Percentiles rank a stretch among this genome's conserved stretches.
Evolutionary conservation across 2,888 invertebrate species (phyloP).

Genomic region (Oscheius sp.): DNA sequence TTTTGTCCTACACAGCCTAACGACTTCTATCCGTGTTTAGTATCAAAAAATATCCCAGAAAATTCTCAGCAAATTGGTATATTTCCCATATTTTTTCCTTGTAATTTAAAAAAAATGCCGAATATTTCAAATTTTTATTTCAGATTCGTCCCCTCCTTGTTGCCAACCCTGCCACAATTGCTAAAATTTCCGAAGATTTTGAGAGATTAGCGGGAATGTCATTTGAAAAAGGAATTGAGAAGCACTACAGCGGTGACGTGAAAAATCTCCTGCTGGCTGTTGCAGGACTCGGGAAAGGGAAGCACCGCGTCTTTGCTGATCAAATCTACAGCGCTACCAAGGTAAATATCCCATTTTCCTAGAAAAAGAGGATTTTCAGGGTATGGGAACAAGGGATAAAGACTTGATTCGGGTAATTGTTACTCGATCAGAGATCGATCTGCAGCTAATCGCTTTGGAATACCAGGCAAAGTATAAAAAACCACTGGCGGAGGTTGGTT

Average conservation of each 20-base stretch:
- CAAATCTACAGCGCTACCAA: slow-evolving; percentile 68
- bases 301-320: slow-evolving; percentile 69
- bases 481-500: slow-evolving; percentile 41
- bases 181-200: slow-evolving; percentile 51
- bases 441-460: slow-evolving; percentile 85
- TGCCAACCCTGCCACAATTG: slow-evolving; percentile 13
- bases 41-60: no score
- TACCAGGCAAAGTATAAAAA: slow-evolving; percentile 77
- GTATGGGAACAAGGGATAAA: slow-evolving; percentile 66
- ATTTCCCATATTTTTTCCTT: no score
- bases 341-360: slow-evolving; percentile 34
- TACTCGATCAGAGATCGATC: slow-evolving; percentile 77
- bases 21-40: no score
- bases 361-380: slow-evolving; percentile 44
- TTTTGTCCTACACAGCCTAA: no score
- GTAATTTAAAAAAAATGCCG: no score
- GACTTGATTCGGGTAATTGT: slow-evolving; percentile 69
- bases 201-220: slow-evolving; percentile 48
- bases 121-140: no score
- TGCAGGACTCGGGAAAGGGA: slow-evolving; percentile 44
- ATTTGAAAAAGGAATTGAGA: slow-evolving; percentile 62
- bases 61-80: no score
- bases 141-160: slow-evolving; percentile 14
- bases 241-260: slow-evolving; percentile 68
- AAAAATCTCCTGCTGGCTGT: slow-evolving; percentile 23